phyloP scores from a whole-genome alignment of 2,888 invertebrate species.

The Hetaerina titia region DNA sequence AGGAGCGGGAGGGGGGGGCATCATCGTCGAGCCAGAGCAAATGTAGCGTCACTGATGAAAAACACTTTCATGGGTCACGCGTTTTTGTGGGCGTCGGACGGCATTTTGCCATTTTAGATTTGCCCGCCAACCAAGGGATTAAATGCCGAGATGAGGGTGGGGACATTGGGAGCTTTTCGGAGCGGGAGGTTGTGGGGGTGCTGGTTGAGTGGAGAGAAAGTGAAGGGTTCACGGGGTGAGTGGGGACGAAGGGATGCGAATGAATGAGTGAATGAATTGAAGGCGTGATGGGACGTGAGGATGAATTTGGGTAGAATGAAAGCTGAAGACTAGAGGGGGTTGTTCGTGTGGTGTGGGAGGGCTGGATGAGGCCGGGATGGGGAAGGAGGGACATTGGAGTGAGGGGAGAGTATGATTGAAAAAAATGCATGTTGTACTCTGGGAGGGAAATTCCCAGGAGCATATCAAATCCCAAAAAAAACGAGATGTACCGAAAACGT shows the following conservation, averaged over 20 bases:
- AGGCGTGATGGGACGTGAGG: background rate
- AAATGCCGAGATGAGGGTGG: background rate
- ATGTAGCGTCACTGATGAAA: conserved; percentile 67
- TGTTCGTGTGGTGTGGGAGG: background rate
- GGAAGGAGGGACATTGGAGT: background rate
- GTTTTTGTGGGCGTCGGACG: conserved; percentile 54
- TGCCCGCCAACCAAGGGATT: conserved; percentile 19
- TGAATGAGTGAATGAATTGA: background rate
- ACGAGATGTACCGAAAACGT: too few species aligned
- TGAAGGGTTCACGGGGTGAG: background rate
- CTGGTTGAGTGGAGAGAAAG: background rate
- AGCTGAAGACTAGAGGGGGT: background rate
- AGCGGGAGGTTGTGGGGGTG: background rate
- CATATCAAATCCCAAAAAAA: too few species aligned
- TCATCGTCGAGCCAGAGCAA: conserved; percentile 39
- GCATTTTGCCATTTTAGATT: conserved; percentile 42
- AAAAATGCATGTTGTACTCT: too few species aligned
- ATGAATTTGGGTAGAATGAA: background rate
- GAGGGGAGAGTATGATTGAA: background rate
- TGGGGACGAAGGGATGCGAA: background rate
- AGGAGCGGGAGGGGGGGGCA: background rate
- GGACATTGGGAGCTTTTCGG: background rate
- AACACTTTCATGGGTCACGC: conserved; percentile 66
- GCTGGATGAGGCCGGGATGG: background rate
- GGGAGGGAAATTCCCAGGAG: too few species aligned